Conservation (phyloP, 2,113 vertebrate genomes). For the Aphyosemion australe region DNA sequence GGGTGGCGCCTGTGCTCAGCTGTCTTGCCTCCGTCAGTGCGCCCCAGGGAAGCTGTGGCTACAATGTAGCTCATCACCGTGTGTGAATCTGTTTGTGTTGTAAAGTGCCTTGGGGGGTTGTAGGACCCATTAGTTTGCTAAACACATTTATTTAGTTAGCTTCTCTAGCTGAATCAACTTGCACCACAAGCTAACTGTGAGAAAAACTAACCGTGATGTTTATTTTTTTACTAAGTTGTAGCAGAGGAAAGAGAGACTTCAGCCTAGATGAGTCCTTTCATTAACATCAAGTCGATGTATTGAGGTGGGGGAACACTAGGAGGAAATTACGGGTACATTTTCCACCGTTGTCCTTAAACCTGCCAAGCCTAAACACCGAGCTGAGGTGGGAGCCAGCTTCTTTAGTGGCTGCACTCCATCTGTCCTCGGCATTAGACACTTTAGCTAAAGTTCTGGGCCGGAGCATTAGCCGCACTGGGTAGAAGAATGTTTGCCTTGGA, state of each 20-base stretch:
- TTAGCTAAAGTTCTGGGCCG: constrained; percentile 54
- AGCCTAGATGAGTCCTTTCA: constrained; percentile 37
- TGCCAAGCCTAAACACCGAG: constrained; percentile 50
- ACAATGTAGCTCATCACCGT: too few species aligned
- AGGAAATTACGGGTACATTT: constrained; percentile 61
- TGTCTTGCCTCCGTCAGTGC: too few species aligned
- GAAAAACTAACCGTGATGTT: too few species aligned
- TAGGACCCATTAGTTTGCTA: too few species aligned
- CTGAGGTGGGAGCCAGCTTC: constrained; percentile 55
- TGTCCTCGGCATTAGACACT: constrained; percentile 61
- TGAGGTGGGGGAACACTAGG: constrained; percentile 20
- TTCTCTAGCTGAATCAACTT: too few species aligned
- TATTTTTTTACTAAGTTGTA: too few species aligned
- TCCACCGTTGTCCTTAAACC: constrained; percentile 60
- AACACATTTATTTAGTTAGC: too few species aligned
- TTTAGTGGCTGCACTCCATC: constrained; percentile 55
- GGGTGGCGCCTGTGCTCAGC: too few species aligned
- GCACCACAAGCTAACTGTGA: too few species aligned
- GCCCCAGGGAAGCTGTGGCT: too few species aligned
- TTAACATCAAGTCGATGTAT: constrained; percentile 37
- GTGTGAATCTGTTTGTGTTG: too few species aligned
- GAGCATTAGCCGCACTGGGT: constrained; percentile 70
- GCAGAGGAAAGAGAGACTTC: constrained; percentile 3
- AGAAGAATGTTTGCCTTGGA: constrained; percentile 83
- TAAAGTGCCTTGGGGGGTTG: too few species aligned